Conservation (phyloP, 2,797 vertebrate species). For the Notamacropus eugenii region DNA sequence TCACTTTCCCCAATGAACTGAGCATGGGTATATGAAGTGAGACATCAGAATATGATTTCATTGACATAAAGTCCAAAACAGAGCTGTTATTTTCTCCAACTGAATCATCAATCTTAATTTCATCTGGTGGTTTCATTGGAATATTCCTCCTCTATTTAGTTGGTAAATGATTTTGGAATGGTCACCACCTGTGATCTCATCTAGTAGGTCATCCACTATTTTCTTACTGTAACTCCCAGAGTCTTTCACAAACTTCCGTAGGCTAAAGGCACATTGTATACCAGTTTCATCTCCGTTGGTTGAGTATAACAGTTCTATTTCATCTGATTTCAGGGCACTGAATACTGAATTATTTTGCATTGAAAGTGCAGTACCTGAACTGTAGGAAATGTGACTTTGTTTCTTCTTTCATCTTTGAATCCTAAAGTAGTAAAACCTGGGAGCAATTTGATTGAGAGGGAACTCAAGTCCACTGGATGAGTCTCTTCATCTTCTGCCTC, state of each 20-base stretch:
- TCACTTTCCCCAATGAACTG: constrained; percentile 88
- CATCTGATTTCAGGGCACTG: constrained; percentile 93
- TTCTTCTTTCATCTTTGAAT: constrained; percentile 97
- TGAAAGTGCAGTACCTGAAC: constrained; percentile 71
- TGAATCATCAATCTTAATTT: no score
- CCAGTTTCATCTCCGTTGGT: constrained; percentile 98
- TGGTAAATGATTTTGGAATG: constrained; percentile 93
- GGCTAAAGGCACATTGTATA: constrained; percentile 96
- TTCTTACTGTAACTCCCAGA: constrained; percentile 91
- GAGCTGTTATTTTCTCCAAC: no score
- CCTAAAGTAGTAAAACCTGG: constrained; percentile 96
- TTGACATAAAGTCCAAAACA: no score
- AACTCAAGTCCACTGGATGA: constrained; percentile 95
- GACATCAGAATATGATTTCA: no score
- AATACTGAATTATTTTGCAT: constrained; percentile 96
- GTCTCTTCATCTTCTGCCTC: constrained; percentile 97
- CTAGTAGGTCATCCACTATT: constrained; percentile 94
- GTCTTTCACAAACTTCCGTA: constrained; percentile 97
- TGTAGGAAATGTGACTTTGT: constrained; percentile 97
- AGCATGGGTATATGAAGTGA: no score
- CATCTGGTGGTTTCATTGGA: no score
- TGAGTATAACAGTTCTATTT: constrained; percentile 93
- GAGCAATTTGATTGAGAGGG: constrained; percentile 95
- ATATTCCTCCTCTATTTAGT: constrained; percentile 86
- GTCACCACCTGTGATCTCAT: constrained; percentile 96